A percentile compares a stretch with the other conserved stretches of the same genome.
These are phyloP conservation scores for Crotophaga sulcirostris DNA, from an alignment of 2,113 vertebrate genomes.

Conservation along the genomic window DNA sequence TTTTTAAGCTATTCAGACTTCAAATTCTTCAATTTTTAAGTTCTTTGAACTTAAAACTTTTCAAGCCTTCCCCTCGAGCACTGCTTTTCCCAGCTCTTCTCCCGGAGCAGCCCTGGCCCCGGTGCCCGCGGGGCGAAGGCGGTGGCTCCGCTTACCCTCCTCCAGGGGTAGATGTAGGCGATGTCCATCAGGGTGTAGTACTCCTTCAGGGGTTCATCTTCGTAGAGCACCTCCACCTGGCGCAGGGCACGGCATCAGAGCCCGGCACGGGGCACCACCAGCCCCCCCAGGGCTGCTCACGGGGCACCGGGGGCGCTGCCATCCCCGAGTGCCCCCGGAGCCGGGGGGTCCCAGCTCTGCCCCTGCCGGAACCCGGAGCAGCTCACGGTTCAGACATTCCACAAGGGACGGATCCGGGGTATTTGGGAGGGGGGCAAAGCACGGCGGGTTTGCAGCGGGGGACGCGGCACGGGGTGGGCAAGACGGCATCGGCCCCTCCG, in stretches of 20 bases:
- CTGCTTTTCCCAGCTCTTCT: not conserved
- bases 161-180: conserved; percentile 93
- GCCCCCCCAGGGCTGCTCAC: not conserved
- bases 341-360: not conserved
- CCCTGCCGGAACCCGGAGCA: not conserved
- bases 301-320: not conserved
- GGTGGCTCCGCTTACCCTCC: conserved; percentile 78
- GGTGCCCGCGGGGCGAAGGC: rapidly evolving
- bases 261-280: not conserved
- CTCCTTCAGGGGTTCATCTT: conserved; percentile 91
- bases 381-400: rapidly evolving
- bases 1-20: not conserved
- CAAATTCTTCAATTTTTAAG: too few relatives aligned
- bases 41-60: not conserved
- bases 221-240: conserved; percentile 91
- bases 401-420: not conserved
- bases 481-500: not conserved
- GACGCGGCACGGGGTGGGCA: rapidly evolving
- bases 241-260: not conserved
- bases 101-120: not conserved
- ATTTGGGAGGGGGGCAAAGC: too few relatives aligned
- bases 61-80: not conserved
- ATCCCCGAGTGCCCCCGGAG: not conserved
- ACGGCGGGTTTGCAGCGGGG: rapidly evolving
- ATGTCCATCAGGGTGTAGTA: conserved; percentile 97